A percentile compares a stretch with the other conserved stretches of the same genome.
These are phyloP conservation scores for Myotis davidii DNA, from an alignment of 2,113 vertebrate genomes.

Conservation along the genomic window DNA sequence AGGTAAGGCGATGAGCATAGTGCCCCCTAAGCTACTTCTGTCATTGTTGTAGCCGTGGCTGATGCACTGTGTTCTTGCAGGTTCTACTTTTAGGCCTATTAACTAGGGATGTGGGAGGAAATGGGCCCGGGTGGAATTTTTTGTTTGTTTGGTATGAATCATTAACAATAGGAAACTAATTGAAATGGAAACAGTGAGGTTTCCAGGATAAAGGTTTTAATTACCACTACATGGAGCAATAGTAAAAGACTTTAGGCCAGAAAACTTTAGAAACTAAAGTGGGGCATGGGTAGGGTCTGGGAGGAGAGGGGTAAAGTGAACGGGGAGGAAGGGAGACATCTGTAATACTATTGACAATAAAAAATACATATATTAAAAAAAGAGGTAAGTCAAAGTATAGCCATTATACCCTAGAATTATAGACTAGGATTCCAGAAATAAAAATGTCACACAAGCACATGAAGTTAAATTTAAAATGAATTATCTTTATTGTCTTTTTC, in stretches of 20 bases:
- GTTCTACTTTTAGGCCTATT: not conserved
- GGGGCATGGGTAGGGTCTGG: too few species aligned
- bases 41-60: not conserved
- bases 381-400: constrained; percentile 27
- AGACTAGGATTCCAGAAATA: not conserved
- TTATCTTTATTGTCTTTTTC: not conserved
- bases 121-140: not conserved
- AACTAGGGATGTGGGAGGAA: constrained; percentile 31
- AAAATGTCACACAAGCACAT: not conserved
- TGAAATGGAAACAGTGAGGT: constrained; percentile 26
- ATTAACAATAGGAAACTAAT: constrained; percentile 47
- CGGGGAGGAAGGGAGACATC: too few species aligned
- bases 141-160: not conserved
- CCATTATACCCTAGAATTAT: not conserved
- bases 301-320: too few species aligned
- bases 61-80: not conserved
- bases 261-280: constrained; percentile 5
- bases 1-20: constrained; percentile 82
- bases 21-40: not conserved
- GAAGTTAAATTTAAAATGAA: constrained; percentile 37
- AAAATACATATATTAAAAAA: too few species aligned
- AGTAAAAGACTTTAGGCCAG: not conserved
- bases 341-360: too few species aligned
- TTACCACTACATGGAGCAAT: not conserved
- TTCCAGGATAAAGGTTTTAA: constrained; percentile 38